These are phyloP conservation scores for Tridacna gigas DNA, from an alignment of 2,888 invertebrate genomes.

Conservation along the genomic window DNA sequence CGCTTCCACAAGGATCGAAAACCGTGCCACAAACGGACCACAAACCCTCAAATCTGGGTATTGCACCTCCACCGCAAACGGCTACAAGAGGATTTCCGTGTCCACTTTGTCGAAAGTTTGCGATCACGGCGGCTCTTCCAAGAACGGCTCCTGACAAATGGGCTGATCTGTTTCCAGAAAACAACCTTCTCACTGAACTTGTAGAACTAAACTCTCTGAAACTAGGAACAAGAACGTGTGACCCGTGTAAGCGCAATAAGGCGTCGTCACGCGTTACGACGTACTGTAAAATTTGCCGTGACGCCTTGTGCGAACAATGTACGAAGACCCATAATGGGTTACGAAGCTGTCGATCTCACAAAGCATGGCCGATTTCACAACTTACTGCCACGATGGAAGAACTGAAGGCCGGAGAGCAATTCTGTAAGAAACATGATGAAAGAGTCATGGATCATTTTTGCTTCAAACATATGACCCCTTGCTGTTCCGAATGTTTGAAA, in stretches of 20 bases:
- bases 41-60: neutral
- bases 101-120: slow-evolving; percentile 59
- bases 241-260: slow-evolving; percentile 67
- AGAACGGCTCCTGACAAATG: slow-evolving; percentile 60
- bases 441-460: slow-evolving; percentile 65
- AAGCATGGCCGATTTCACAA: slow-evolving; percentile 60
- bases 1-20: slow-evolving; percentile 4
- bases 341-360: slow-evolving; percentile 64
- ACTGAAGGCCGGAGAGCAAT: slow-evolving; percentile 66
- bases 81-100: slow-evolving; percentile 57
- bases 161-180: slow-evolving; percentile 68
- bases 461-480: slow-evolving; percentile 58
- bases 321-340: slow-evolving; percentile 68
- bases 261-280: slow-evolving; percentile 55
- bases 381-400: slow-evolving; percentile 63
- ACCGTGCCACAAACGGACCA: neutral
- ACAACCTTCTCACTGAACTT: slow-evolving; percentile 64
- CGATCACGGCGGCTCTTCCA: slow-evolving; percentile 44
- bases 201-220: slow-evolving; percentile 65
- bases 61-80: neutral
- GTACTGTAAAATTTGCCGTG: slow-evolving; percentile 69
- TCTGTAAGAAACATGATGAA: slow-evolving; percentile 60
- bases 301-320: slow-evolving; percentile 68
- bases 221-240: slow-evolving; percentile 63
- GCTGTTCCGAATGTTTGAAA: slow-evolving; percentile 66